Percentiles rank a stretch among this genome's conserved stretches.
Evolutionary conservation across 1,140 invertebrate species (phyloP).

Genomic region (Ips nitidus): DNA sequence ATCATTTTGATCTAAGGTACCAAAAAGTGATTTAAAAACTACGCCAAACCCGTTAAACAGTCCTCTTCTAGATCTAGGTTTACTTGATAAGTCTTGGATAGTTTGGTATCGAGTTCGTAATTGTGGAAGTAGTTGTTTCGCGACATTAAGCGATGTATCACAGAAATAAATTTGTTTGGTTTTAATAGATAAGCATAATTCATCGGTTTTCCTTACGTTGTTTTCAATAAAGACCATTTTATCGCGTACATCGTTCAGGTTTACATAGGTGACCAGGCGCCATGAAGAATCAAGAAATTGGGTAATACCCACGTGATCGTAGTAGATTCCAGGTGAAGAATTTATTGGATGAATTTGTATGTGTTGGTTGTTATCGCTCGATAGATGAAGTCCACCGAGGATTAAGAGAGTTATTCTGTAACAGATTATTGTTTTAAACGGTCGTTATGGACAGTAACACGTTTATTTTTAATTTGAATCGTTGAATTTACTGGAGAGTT

Average conservation of each 20-base stretch:
- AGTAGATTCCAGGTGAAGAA: not conserved
- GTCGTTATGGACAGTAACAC: not conserved
- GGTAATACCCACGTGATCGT: not conserved
- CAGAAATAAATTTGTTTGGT: not conserved
- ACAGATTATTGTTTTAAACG: not conserved
- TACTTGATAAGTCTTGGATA: not conserved
- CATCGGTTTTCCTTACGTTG: not conserved
- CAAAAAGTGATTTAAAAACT: not conserved
- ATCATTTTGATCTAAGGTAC: slow-evolving; percentile 1
- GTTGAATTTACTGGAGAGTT: not conserved
- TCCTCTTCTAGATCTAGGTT: not conserved
- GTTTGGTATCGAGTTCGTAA: not conserved
- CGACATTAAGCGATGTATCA: not conserved
- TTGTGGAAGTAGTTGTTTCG: not conserved
- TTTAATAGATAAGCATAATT: not conserved
- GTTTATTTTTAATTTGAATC: not conserved
- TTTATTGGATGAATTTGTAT: not conserved
- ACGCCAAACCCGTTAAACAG: not conserved
- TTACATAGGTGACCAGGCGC: not conserved
- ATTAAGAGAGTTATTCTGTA: not conserved
- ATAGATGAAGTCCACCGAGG: not conserved
- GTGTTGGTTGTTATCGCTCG: not conserved
- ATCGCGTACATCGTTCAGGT: not conserved
- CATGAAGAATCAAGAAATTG: slow-evolving; percentile 3
- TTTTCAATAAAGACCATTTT: not conserved